These are phyloP conservation scores for Myocastor coypus DNA, from an alignment of 2,113 vertebrate genomes.

Conservation along the genomic window DNA sequence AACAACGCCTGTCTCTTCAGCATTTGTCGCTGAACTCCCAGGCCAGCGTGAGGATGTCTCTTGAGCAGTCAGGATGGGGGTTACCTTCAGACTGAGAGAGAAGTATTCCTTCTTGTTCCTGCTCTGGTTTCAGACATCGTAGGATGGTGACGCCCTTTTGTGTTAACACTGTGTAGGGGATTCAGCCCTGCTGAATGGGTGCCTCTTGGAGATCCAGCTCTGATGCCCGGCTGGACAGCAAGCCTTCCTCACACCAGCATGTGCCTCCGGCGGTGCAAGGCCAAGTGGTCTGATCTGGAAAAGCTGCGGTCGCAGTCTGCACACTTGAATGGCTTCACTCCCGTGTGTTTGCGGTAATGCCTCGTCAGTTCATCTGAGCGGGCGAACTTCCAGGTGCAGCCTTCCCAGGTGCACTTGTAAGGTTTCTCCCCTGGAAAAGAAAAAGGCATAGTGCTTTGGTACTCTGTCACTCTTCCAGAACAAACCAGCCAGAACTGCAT, in stretches of 20 bases:
- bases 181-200: conserved; percentile 93
- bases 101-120: conserved; percentile 87
- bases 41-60: conserved; percentile 83
- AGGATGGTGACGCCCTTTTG: conserved; percentile 83
- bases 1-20: conserved; percentile 87
- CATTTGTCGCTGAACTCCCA: conserved; percentile 83
- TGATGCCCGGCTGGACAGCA: conserved; percentile 80
- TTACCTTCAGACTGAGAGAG: conserved; percentile 85
- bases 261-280: conserved; percentile 97
- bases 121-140: conserved; percentile 85
- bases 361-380: conserved; percentile 99
- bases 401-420: conserved; percentile 99
- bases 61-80: conserved; percentile 82
- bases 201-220: conserved; percentile 90
- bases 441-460: conserved; percentile 62
- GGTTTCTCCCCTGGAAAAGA: conserved; percentile 96
- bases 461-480: neutral
- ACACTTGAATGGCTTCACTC: conserved; percentile 99
- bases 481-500: neutral
- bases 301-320: conserved; percentile 99
- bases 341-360: conserved; percentile 99
- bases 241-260: conserved; percentile 95
- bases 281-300: conserved; percentile 98
- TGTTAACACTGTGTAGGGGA: conserved; percentile 87
- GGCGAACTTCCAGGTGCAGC: conserved; percentile 99